Percentiles rank a stretch among this genome's conserved stretches.
Evolutionary conservation across 2,888 invertebrate genomes (phyloP).

Genomic region (Latheticus oryzae): DNA sequence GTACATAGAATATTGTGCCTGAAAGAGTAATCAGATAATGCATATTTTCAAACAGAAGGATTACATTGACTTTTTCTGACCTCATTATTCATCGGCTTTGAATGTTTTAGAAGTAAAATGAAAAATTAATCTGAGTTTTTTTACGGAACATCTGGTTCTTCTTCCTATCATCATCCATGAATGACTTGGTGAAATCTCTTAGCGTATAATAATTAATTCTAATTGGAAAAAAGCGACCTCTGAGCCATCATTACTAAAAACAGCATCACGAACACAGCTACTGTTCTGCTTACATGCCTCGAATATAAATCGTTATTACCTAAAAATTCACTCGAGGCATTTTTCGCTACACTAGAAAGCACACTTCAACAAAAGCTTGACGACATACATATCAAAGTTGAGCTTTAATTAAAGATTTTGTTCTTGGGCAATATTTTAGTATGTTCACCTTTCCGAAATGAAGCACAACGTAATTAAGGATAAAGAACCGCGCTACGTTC

Average conservation of each 20-base stretch:
- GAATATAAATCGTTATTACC: constrained; percentile 6
- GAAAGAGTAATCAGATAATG: too few relatives aligned
- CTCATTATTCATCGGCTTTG: too few relatives aligned
- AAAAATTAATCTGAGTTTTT: too few relatives aligned
- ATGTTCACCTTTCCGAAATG: constrained; percentile 31
- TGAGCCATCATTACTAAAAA: not conserved
- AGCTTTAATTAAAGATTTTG: constrained; percentile 29
- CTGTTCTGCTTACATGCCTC: constrained; percentile 1
- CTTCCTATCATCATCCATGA: too few relatives aligned
- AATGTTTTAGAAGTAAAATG: too few relatives aligned
- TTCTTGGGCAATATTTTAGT: constrained; percentile 22
- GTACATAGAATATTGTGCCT: too few relatives aligned
- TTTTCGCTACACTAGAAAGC: too few relatives aligned
- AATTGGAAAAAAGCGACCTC: not conserved
- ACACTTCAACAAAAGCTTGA: constrained; percentile 5
- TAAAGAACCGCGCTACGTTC: constrained; percentile 26
- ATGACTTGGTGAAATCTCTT: too few relatives aligned
- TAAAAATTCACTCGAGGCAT: constrained; percentile 17
- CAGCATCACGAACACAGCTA: constrained; percentile 10
- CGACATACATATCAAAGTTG: constrained; percentile 12
- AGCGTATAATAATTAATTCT: too few relatives aligned
- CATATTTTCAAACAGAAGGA: too few relatives aligned
- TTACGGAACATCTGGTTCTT: too few relatives aligned
- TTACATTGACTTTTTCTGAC: too few relatives aligned
- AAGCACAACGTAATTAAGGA: constrained; percentile 36